Conservation (phyloP, 2,113 vertebrate species). For the Psilopogon haemacephalus region DNA sequence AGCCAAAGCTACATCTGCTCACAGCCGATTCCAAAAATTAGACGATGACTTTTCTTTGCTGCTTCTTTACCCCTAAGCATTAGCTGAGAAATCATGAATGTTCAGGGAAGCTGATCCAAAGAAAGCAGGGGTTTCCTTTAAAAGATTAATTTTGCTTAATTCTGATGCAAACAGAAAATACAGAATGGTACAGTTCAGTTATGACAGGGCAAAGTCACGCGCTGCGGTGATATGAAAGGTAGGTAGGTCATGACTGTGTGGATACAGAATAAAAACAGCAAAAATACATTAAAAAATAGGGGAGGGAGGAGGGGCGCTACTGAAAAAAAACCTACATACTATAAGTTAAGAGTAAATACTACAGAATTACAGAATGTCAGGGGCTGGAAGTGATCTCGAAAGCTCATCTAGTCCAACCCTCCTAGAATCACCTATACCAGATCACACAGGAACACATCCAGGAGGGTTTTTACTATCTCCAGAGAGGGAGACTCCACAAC, state of each 20-base stretch:
- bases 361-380: no score
- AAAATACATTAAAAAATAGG: not conserved
- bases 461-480: no score
- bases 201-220: not conserved
- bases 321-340: no score
- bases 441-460: no score
- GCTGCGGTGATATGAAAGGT: not conserved
- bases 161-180: not conserved
- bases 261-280: not conserved
- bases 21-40: not conserved
- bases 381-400: no score
- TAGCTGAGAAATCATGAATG: not conserved
- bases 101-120: not conserved
- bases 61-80: not conserved
- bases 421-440: no score
- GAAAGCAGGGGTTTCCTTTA: not conserved
- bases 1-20: constrained; percentile 5
- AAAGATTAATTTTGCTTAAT: not conserved
- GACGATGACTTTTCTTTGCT: not conserved
- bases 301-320: no score
- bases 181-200: not conserved
- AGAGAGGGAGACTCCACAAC: no score
- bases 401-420: no score
- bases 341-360: no score
- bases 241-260: not conserved